Evolutionary conservation across 2,797 vertebrate genomes (phyloP).

Genomic region (Pantherophis vulpinus): DNA sequence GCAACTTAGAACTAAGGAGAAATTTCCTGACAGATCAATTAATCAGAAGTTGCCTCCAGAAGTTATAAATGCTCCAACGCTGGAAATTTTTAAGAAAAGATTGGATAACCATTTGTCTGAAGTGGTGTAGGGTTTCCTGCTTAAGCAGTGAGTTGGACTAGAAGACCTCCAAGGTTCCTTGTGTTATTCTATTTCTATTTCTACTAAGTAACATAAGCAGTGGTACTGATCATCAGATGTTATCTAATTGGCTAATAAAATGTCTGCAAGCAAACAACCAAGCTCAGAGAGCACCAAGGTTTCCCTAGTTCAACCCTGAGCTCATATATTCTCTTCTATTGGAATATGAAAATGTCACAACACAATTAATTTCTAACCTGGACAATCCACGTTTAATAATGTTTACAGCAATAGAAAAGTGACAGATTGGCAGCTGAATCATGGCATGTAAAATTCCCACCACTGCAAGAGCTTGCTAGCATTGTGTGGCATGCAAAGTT

Average conservation of each 20-base stretch:
- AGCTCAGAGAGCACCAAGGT: not conserved
- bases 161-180: too few relatives aligned
- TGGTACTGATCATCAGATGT: not conserved
- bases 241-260: not conserved
- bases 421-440: not conserved
- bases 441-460: not conserved
- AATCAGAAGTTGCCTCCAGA: too few relatives aligned
- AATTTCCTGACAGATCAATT: too few relatives aligned
- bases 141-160: too few relatives aligned
- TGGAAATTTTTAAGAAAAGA: too few relatives aligned
- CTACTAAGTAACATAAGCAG: not conserved
- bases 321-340: not conserved
- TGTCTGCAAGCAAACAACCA: not conserved
- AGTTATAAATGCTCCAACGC: too few relatives aligned
- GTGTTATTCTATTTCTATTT: too few relatives aligned
- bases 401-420: not conserved
- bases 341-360: not conserved
- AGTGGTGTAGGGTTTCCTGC: too few relatives aligned
- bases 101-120: too few relatives aligned
- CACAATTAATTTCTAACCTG: not conserved
- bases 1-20: too few relatives aligned
- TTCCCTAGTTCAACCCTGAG: not conserved
- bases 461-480: not conserved
- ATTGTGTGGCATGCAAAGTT: too few relatives aligned
- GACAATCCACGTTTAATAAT: not conserved